Evolutionary conservation across 2,888 invertebrate genomes (phyloP), one percentile per base, ranked within the genome.

Genomic region (Microplitis deprimator): DNA sequence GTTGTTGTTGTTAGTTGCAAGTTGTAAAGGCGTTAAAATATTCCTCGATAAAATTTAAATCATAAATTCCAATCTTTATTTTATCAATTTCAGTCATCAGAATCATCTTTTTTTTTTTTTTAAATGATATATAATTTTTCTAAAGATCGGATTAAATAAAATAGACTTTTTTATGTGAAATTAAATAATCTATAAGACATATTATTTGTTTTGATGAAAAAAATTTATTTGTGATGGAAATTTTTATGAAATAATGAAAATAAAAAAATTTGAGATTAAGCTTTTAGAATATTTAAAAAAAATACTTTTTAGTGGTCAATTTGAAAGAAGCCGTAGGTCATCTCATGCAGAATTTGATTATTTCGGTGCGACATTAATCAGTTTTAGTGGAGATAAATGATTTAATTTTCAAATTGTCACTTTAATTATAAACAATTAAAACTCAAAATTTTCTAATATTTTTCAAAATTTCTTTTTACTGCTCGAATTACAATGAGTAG

Each of bases 91-190:
- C 40, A n/a, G 17, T 67, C 39, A 13, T 67, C 41, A 39, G 39
- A 68, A 29, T 70, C 59, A 59, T 59, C 29, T 70, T 50, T 10
- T 50, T 59, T 69, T 50, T 70, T 60, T 29, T 50, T 70, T 20
- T 1, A 29, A 10, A 13, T 50, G 13, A 13, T 13, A 50, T 50
- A 13, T 0, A 50, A 10, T 50, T 50, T 50, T 50, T 50, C 10
- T 13, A 13, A 13, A 13, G 4, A 13, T 50, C 8, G 13, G 50
- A 13, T 13, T 50, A 13, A 50, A 50, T 50, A 50, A 50, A 50
- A 10, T 50, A 4, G 8, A 50, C 29, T 50, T 13, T 50, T 50
- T 50, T 50, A 50, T 8, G 50, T 13, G 50, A 13, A 50, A 10
- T 50, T 50, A 13, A 13, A 50, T 50, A 13, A 50, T 13, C 50